Percentiles rank a stretch among this genome's conserved stretches.
phyloP scores from a whole-genome alignment of 35 echinoderm and acorn worm species.

The Apostichopus japonicus region DNA sequence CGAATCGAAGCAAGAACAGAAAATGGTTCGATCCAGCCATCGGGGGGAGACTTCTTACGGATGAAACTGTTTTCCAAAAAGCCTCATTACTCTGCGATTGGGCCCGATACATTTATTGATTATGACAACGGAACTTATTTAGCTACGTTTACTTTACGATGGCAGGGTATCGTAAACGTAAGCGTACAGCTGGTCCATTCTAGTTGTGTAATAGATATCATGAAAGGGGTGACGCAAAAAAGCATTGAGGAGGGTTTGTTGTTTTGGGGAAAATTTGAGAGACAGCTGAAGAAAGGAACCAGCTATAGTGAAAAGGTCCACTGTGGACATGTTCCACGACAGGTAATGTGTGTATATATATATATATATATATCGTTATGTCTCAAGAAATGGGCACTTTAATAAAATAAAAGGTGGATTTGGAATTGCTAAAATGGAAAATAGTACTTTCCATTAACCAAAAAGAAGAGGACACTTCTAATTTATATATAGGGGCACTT shows the following conservation, averaged over 20 bases:
- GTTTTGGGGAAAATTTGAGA: background rate
- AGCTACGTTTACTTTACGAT: constrained; percentile 8
- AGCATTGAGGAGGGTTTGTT: background rate
- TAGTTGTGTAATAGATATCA: background rate
- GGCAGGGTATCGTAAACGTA: background rate
- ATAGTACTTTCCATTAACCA: too few relatives aligned
- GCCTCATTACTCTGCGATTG: constrained; percentile 1
- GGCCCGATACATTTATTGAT: background rate
- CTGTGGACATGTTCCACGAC: background rate
- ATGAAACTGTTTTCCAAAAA: constrained; percentile 7
- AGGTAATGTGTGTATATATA: background rate
- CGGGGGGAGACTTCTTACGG: background rate
- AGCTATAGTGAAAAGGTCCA: background rate
- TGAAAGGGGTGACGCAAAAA: background rate
- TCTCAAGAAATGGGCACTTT: too few relatives aligned
- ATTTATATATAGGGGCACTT: too few relatives aligned
- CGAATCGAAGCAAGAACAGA: background rate
- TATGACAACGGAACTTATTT: constrained; percentile 25
- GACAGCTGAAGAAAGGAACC: background rate
- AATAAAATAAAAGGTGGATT: too few relatives aligned
- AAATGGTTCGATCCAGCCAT: background rate
- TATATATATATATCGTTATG: too few relatives aligned
- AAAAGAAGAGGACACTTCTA: too few relatives aligned
- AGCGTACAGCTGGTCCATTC: background rate
- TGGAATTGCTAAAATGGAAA: too few relatives aligned